Base-by-base conservation (phyloP, 2,888 invertebrate genomes). In the Gnatocerus cornutus region DNA sequence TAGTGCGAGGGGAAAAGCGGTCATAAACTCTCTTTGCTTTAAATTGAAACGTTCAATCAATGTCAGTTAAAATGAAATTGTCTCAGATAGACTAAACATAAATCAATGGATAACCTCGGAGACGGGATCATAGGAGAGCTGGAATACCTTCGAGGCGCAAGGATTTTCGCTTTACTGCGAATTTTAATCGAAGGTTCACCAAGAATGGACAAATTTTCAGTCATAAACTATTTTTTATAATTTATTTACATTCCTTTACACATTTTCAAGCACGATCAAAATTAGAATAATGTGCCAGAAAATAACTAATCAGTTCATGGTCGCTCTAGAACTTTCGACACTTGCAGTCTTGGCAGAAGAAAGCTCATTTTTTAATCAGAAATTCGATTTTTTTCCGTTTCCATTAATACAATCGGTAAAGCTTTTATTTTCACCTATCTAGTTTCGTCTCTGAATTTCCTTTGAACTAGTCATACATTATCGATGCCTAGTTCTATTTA, bases 101-200 rank as follows among this genome's bases (percentile, higher is more conserved):
- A 62, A 62, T 62, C 62, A 63, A 33, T 45, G 45, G 13, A 9
- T 53, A 55, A 64, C 64, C 64, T 64, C 64, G 64, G 30, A 41
- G 27, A 55, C 48, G 41, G 41, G 46, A 58, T 66, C 29, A 48
- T 64, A 41, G n/a, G n/a, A 16, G 27, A 48, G 37, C 58, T 66
- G 58, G 59, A 59, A 50, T 43, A 48, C 67, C 52, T 59, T 58
- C 63, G 37, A 29, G 12, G 48, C 21, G 62, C 56, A 56, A 65
- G 65, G 65, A 55, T 65, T 65, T 43, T 30, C 10, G 33, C 29
- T 62, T 50, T 50, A 50, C 27, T 37, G 62, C 39, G 12, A 39
- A 62, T 62, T 62, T 29, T 33, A 45, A 50, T 9, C 46, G 67
- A 67, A 67, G 67, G 67, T 67, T 67, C 46, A 33, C 10, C 6